Conservation (phyloP, 2,888 invertebrate genomes). For the Spodoptera picta region DNA sequence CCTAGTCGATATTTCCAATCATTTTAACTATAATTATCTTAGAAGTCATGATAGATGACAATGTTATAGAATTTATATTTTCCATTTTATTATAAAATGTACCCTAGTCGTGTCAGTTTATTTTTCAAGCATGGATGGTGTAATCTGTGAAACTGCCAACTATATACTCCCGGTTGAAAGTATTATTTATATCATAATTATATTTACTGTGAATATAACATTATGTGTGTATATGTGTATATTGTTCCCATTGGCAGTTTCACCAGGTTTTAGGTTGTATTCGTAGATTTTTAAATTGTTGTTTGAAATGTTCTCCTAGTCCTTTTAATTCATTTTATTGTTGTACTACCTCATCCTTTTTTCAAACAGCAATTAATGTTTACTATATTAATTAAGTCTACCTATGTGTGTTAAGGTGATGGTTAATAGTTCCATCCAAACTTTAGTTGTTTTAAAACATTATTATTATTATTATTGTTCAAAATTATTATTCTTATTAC, state of each 20-base stretch:
- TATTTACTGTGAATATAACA: too few species aligned
- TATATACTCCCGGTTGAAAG: neutral
- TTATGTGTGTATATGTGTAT: conserved; percentile 9
- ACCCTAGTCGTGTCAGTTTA: conserved; percentile 59
- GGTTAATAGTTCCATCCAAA: conserved; percentile 62
- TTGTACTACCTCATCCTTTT: conserved; percentile 10
- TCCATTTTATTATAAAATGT: conserved; percentile 49
- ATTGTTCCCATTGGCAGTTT: conserved; percentile 49
- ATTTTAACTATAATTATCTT: conserved; percentile 51
- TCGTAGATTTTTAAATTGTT: conserved; percentile 51
- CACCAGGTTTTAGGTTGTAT: conserved; percentile 51
- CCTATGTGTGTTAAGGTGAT: conserved; percentile 65
- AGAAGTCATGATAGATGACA: conserved; percentile 69
- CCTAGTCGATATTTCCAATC: conserved; percentile 45
- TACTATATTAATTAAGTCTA: conserved; percentile 35
- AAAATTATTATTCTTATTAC: conserved; percentile 57
- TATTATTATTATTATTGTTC: conserved; percentile 55
- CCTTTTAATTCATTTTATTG: neutral
- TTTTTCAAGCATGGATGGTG: conserved; percentile 70
- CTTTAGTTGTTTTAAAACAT: conserved; percentile 51
- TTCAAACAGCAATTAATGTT: conserved; percentile 48
- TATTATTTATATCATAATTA: too few species aligned
- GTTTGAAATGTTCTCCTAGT: conserved; percentile 50
- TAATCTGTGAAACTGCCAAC: conserved; percentile 61
- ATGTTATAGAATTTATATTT: conserved; percentile 55